A percentile compares a stretch with the other conserved stretches of the same genome.
Conservation (phyloP, 2,888 invertebrate species). For the Monoplex corrugatus region DNA sequence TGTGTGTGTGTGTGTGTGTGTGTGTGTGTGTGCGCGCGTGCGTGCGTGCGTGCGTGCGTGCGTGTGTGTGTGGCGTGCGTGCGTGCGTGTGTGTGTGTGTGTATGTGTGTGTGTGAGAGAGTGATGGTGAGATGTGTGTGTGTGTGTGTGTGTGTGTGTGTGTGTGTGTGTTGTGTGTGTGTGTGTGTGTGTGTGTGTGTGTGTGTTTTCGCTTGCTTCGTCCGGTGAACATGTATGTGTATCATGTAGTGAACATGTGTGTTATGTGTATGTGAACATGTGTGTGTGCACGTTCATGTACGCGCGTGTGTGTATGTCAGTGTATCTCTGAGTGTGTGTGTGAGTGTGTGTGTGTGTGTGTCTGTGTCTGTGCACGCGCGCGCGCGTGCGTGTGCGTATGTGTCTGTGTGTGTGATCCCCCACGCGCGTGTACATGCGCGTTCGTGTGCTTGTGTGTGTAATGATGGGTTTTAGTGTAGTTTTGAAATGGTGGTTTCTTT, state of each 20-base stretch:
- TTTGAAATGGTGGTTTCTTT: too few relatives aligned
- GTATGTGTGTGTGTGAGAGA: background rate
- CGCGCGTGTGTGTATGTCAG: background rate
- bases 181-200: background rate
- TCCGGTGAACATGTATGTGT: too few relatives aligned
- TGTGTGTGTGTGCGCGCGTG: background rate
- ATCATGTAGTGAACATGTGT: background rate
- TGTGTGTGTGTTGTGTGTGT: background rate
- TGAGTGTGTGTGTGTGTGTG: too few relatives aligned
- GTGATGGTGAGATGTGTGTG: background rate
- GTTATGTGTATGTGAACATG: background rate
- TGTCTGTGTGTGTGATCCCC: too few relatives aligned
- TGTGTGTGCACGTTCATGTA: background rate
- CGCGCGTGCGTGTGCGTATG: background rate
- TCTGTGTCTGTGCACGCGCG: too few relatives aligned
- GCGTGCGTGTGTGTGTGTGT: background rate
- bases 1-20: background rate
- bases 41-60: background rate
- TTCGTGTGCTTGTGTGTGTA: too few relatives aligned
- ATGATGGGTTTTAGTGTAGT: too few relatives aligned
- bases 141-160: background rate
- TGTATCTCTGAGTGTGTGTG: too few relatives aligned
- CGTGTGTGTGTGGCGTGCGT: background rate
- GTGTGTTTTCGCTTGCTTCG: too few relatives aligned
- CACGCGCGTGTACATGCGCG: too few relatives aligned